phyloP scores from a whole-genome alignment of 2,113 vertebrate species.

The Salvelinus alpinus region DNA sequence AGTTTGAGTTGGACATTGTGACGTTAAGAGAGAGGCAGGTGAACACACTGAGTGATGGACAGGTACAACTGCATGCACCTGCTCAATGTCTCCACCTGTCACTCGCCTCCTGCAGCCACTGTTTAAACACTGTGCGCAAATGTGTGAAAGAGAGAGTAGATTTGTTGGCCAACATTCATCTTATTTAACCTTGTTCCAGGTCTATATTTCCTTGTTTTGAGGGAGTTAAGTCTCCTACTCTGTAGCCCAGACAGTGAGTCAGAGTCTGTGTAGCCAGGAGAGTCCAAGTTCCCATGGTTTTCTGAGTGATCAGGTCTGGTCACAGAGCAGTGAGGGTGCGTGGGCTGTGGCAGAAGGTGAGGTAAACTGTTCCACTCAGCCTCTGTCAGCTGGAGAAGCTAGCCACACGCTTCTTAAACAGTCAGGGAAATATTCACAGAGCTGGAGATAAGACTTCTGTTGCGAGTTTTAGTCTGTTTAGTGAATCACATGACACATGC shows the following conservation, averaged over 20 bases:
- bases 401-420: slow-evolving; percentile 21
- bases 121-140: slow-evolving; percentile 53
- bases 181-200: slow-evolving; percentile 1
- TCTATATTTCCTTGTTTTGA: slow-evolving; percentile 14
- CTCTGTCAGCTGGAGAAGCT: slow-evolving; percentile 13
- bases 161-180: slow-evolving; percentile 1
- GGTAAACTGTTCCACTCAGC: slow-evolving; percentile 69
- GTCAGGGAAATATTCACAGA: slow-evolving; percentile 54
- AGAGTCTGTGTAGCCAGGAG: slow-evolving; percentile 49
- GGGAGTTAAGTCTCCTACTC: slow-evolving; percentile 36
- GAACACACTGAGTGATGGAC: slow-evolving; percentile 53
- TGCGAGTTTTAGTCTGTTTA: background rate
- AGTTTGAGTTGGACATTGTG: slow-evolving; percentile 29
- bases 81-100: slow-evolving; percentile 68
- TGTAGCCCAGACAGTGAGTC: slow-evolving; percentile 69
- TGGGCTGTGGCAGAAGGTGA: slow-evolving; percentile 62
- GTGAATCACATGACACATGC: slow-evolving; percentile 38
- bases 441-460: slow-evolving; percentile 14
- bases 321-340: slow-evolving; percentile 42
- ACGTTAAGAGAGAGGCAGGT: slow-evolving; percentile 44
- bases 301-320: slow-evolving; percentile 21
- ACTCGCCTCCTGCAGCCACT: slow-evolving; percentile 43
- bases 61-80: slow-evolving; percentile 65
- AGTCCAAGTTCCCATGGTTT: slow-evolving; percentile 61
- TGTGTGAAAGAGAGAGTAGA: background rate